These are phyloP conservation scores for Frieseomelitta varia DNA, from an alignment of 1,140 invertebrate genomes.

Conservation along the genomic window DNA sequence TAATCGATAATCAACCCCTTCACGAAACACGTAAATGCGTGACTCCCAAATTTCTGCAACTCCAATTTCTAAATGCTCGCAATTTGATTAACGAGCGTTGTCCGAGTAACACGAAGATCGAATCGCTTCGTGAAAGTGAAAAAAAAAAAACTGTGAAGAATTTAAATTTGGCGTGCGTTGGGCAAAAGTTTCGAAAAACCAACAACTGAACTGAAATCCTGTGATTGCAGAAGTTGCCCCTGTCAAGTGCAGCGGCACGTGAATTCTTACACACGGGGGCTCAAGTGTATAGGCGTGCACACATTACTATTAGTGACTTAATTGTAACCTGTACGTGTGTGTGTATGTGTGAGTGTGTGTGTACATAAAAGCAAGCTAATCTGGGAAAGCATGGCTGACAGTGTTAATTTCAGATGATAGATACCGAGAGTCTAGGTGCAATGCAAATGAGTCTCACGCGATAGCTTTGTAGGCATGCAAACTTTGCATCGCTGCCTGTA, in stretches of 20 bases:
- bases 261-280: slow-evolving; percentile 17
- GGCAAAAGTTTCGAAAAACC: too few species aligned
- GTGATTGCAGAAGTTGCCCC: not conserved
- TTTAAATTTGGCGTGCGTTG: not conserved
- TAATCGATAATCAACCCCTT: too few species aligned
- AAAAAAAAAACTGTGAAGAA: not conserved
- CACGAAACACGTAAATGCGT: too few species aligned
- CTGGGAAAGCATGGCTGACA: slow-evolving; percentile 68
- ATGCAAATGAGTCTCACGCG: slow-evolving; percentile 72
- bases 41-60: too few species aligned
- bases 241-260: slow-evolving; percentile 10
- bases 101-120: too few species aligned
- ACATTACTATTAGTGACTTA: slow-evolving; percentile 64
- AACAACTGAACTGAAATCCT: too few species aligned
- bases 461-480: slow-evolving; percentile 60
- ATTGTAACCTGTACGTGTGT: slow-evolving; percentile 45
- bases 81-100: too few species aligned
- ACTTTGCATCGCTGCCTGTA: slow-evolving; percentile 18
- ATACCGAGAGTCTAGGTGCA: slow-evolving; percentile 56
- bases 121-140: not conserved
- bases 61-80: too few species aligned
- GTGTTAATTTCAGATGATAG: slow-evolving; percentile 73
- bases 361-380: slow-evolving; percentile 63
- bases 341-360: not conserved
- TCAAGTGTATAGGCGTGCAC: slow-evolving; percentile 6